Evolutionary conservation across 2,113 vertebrate genomes (phyloP), one percentile per base, ranked within the genome.

Genomic region (Triplophysa siluroides): DNA sequence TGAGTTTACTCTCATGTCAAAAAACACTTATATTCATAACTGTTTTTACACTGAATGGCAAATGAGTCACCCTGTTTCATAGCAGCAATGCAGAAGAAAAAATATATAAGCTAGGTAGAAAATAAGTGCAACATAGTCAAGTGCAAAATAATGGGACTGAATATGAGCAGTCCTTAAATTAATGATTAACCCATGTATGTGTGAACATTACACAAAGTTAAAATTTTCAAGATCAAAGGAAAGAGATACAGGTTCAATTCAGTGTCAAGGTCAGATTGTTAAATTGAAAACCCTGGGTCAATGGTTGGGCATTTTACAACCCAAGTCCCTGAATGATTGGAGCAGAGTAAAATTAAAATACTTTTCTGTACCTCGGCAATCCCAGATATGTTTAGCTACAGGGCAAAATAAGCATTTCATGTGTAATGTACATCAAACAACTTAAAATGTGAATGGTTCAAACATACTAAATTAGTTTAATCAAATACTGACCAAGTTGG

Each of bases 71-170:
- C 79, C 76, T 76, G 71, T 82, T 52, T 60, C 26, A 76, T 58
- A 84, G 83, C 79, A 84, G 79, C 76, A 79, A 78, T 76, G 12
- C 8, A 26, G 33, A 6, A 19, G 74, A 18, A 43, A 63, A n/a
- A 50, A 50, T 0, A 79, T 67, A 50, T 9, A 56, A 52, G 23
- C 70, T 29, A 60, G 38, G 14, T 69, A 74, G 26, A 24, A 52
- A 61, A 71, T 21, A 80, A 65, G 33, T 38, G 8, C 33, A 38
- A 6, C 7, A 38, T 38, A 76, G 14, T 24, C 62, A 14, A 69
- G 12, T 14, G 56, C 65, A 65, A 45, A 23, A 66, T 9, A 14
- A 19, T 9, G 13, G 72, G 58, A 14, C 8, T 54, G 13, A 76
- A 52, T 19, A 38, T 13, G 16, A 50, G 26, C n/a, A 63, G 41